phyloP scores from a whole-genome alignment of 2,113 vertebrate genomes.

The Chelonoidis abingdonii region DNA sequence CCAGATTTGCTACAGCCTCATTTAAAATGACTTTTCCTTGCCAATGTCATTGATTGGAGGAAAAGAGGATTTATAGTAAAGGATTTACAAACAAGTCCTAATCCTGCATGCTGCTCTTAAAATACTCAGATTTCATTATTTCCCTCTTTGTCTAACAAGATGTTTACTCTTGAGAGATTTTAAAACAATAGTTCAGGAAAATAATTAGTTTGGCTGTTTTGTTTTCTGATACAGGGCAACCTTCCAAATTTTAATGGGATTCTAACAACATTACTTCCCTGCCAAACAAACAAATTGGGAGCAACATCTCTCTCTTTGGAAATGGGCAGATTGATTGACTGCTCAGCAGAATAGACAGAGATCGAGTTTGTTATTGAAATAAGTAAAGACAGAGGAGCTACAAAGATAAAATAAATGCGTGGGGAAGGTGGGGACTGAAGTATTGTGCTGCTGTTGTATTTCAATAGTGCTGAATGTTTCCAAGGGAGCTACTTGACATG shows the following conservation, averaged over 20 bases:
- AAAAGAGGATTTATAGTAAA: not conserved
- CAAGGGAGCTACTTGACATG: not conserved
- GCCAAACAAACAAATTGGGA: not conserved
- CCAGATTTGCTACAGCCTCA: not conserved
- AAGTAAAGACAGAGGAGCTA: not conserved
- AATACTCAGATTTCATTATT: not conserved
- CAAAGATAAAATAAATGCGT: not conserved
- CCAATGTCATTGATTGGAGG: not conserved
- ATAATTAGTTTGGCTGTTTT: not conserved
- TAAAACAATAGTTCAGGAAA: not conserved
- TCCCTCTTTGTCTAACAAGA: not conserved
- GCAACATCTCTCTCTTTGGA: not conserved
- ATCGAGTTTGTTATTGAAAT: not conserved
- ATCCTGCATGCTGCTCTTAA: not conserved
- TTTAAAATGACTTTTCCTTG: not conserved
- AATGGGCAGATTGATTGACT: not conserved
- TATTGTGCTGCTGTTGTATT: not conserved
- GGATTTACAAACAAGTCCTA: not conserved
- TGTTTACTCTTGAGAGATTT: not conserved
- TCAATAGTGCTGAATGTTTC: not conserved
- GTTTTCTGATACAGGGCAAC: not conserved
- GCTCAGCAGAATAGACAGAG: not conserved
- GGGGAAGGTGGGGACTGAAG: not conserved
- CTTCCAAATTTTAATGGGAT: not conserved
- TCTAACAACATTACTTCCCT: not conserved